Percentiles rank a stretch among this genome's conserved stretches.
Evolutionary conservation across 2,888 invertebrate species (phyloP).

Genomic region (Lobophora halterata): DNA sequence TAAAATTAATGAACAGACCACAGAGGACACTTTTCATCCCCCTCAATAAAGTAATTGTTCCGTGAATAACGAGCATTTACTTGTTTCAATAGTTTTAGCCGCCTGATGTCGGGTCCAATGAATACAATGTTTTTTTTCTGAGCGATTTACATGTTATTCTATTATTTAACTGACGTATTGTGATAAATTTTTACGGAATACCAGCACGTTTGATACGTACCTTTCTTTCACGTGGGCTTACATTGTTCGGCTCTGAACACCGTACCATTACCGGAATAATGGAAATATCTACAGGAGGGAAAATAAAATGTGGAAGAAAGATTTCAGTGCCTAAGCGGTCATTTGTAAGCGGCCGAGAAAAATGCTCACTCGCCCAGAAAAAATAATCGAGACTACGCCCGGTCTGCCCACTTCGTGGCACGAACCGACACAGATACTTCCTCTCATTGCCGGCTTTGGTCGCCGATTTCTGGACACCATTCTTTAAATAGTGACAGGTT

Average conservation of each 20-base stretch:
- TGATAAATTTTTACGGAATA: slow-evolving; percentile 10
- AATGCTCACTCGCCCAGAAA: slow-evolving; percentile 70
- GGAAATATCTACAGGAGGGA: slow-evolving; percentile 62
- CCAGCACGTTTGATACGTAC: slow-evolving; percentile 21
- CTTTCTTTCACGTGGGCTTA: slow-evolving; percentile 46
- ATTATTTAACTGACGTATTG: slow-evolving; percentile 1
- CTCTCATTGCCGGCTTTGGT: slow-evolving; percentile 29
- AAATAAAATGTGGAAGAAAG: slow-evolving; percentile 67
- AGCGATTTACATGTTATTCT: not conserved
- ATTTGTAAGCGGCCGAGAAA: slow-evolving; percentile 74
- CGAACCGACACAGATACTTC: slow-evolving; percentile 20
- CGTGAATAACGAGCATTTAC: slow-evolving; percentile 7
- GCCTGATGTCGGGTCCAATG: not conserved
- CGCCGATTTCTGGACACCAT: slow-evolving; percentile 32
- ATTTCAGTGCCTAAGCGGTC: slow-evolving; percentile 71
- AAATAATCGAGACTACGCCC: slow-evolving; percentile 59
- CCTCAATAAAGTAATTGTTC: slow-evolving; percentile 6
- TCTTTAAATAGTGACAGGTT: slow-evolving; percentile 27
- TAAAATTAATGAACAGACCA: not conserved
- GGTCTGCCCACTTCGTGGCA: slow-evolving; percentile 31
- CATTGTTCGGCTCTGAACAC: slow-evolving; percentile 65
- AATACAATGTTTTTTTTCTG: slow-evolving; percentile 1
- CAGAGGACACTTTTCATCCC: slow-evolving; percentile 6
- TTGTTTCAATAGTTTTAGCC: too few relatives aligned
- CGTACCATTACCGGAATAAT: slow-evolving; percentile 73